Conservation (phyloP, 2,113 vertebrate species). For the Larimichthys polyactis region DNA sequence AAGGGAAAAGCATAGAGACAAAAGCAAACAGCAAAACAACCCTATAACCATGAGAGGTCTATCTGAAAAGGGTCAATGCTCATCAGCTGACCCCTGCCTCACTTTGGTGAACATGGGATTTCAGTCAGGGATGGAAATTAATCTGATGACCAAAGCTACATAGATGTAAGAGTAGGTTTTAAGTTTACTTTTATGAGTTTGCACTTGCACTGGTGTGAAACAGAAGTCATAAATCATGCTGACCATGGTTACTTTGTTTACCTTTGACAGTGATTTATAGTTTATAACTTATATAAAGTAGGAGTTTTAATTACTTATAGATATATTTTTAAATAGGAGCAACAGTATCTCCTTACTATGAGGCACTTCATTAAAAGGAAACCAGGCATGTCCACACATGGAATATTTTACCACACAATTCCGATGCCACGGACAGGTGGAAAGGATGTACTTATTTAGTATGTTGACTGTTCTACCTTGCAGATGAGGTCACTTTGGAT, state of each 20-base stretch:
- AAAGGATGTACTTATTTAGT: background rate
- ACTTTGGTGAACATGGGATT: too few species aligned
- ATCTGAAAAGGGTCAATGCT: background rate
- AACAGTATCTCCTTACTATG: background rate
- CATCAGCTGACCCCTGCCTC: background rate
- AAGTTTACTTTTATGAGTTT: background rate
- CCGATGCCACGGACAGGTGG: background rate
- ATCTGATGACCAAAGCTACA: background rate
- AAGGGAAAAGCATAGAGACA: too few species aligned
- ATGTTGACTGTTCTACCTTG: background rate
- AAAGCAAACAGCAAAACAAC: too few species aligned
- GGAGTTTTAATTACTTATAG: background rate
- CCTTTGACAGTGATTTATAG: conserved; percentile 41
- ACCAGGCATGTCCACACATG: background rate
- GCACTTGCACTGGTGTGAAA: background rate
- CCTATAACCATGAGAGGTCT: background rate
- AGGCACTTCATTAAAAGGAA: background rate
- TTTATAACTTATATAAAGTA: conserved; percentile 7
- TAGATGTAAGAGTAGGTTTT: background rate
- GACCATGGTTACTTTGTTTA: background rate
- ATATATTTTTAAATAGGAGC: background rate
- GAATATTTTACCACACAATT: conserved; percentile 1
- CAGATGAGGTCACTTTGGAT: conserved; percentile 49
- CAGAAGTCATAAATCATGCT: conserved; percentile 28
- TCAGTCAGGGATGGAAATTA: too few species aligned